Evolutionary conservation across 37 sponge, comb jelly and placozoan genomes (phyloP), one percentile per base, ranked within the genome.

Genomic region (Halichondria panicea): DNA sequence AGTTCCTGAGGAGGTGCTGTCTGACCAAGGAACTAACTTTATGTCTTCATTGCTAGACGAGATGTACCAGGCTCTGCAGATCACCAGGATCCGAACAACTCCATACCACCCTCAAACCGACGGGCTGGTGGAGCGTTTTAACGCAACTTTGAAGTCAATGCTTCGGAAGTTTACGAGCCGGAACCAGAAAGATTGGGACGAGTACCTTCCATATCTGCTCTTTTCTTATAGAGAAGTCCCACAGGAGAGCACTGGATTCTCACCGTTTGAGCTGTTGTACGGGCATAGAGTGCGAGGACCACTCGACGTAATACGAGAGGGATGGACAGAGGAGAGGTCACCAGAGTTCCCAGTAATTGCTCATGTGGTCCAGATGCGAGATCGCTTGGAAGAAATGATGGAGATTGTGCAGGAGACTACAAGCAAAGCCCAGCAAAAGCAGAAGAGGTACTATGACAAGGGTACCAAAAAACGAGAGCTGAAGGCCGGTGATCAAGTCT

Each of bases 201-300:
- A 63, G 42, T 58, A 58, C 27, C 33, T 74, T 43, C 81, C 80
- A 9, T 72, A 66, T 46, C 43, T 86, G 35, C 41, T 86, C 6
- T 86, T 86, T 74, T 75, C 87, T 21, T 79, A 72, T 34, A 34
- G 74, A 9, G 86, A 78, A 53, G 72, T 61, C 25, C 81, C 75
- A 11, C 87, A 86, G 41, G 81, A 52, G 21, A 41, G 73, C 1
- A 32, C 71, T 18, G 86, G 86, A 0, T 76, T 11, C n/a, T 55
- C 73, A 32, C 82, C 84, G 0, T 74, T 83, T 53, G 77, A 83
- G 70, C 44, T 83, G 3, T 30, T 83, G 38, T 83, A 75, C 41
- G 84, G 84, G 0, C 69, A 32, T 1, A 4, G 42, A 5, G 86
- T 84, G 22, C 77, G 86, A 9, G 86, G 86, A 28, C 86, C 86